These are phyloP conservation scores for Brachycybe producta DNA, from an alignment of 2,888 invertebrate species.

Conservation along the genomic window DNA sequence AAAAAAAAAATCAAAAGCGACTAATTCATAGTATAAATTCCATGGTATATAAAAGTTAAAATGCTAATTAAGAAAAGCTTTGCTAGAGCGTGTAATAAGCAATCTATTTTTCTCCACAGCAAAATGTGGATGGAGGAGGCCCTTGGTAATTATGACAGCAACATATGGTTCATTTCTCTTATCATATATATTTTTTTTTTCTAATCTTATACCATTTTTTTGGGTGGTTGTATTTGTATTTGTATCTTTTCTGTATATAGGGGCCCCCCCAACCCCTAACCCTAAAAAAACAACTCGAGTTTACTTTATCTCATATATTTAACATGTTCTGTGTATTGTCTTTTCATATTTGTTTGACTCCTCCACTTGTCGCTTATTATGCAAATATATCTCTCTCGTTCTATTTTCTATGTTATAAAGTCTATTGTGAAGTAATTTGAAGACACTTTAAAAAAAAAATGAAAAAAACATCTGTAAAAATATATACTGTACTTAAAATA, in stretches of 20 bases:
- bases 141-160: constrained; percentile 11
- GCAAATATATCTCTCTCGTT: too few species aligned
- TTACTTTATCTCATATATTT: too few species aligned
- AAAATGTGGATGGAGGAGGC: neutral
- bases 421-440: too few species aligned
- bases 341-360: too few species aligned
- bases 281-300: too few species aligned
- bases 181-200: neutral
- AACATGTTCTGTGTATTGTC: too few species aligned
- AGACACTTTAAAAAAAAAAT: too few species aligned
- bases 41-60: constrained; percentile 15
- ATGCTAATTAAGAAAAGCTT: constrained; percentile 16
- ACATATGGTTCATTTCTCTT: constrained; percentile 15
- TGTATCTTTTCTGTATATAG: neutral
- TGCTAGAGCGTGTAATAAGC: constrained; percentile 16
- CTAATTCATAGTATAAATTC: constrained; percentile 15
- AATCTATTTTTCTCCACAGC: constrained; percentile 11
- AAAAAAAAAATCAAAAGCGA: constrained; percentile 5
- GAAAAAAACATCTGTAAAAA: too few species aligned
- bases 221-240: neutral
- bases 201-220: neutral
- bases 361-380: too few species aligned
- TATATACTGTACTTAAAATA: too few species aligned
- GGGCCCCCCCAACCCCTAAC: neutral
- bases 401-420: too few species aligned